A percentile compares a stretch with the other conserved stretches of the same genome.
phyloP scores from a whole-genome alignment of 2,888 invertebrate species.

The Crematogaster levior region DNA sequence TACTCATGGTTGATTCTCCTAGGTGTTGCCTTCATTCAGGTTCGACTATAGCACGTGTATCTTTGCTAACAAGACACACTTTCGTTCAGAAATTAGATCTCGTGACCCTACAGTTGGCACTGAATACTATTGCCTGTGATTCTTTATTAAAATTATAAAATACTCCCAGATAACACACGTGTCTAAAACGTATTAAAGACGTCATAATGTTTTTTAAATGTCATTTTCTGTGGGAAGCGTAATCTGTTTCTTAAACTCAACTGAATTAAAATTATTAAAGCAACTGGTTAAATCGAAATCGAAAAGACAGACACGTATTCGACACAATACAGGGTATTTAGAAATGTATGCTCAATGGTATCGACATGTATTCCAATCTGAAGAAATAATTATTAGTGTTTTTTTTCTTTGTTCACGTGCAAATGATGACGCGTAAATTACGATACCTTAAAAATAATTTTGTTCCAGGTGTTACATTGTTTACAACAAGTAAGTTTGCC shows the following conservation, averaged over 20 bases:
- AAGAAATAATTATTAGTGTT: neutral
- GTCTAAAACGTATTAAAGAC: too few relatives aligned
- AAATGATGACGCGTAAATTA: neutral
- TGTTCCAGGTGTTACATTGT: conserved; percentile 56
- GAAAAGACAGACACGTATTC: neutral
- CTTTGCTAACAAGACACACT: neutral
- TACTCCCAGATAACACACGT: too few relatives aligned
- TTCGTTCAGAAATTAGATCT: neutral
- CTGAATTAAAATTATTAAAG: neutral
- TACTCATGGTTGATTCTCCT: conserved; percentile 90
- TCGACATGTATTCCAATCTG: neutral
- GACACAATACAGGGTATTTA: conserved; percentile 60
- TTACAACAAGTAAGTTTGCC: neutral
- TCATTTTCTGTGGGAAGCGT: too few relatives aligned
- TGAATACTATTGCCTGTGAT: neutral
- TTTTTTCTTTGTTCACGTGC: neutral
- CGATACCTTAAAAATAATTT: conserved; percentile 32
- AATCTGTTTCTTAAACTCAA: neutral
- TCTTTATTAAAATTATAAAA: neutral
- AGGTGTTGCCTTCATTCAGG: conserved; percentile 88
- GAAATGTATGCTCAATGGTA: conserved; percentile 3
- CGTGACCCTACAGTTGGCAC: neutral
- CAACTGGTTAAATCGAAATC: neutral
- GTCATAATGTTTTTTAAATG: too few relatives aligned
- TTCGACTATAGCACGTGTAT: conserved; percentile 76